Percentiles rank a stretch among this genome's conserved stretches.
Evolutionary conservation across 2,113 vertebrate species (phyloP).

Genomic region (Suncus etruscus): DNA sequence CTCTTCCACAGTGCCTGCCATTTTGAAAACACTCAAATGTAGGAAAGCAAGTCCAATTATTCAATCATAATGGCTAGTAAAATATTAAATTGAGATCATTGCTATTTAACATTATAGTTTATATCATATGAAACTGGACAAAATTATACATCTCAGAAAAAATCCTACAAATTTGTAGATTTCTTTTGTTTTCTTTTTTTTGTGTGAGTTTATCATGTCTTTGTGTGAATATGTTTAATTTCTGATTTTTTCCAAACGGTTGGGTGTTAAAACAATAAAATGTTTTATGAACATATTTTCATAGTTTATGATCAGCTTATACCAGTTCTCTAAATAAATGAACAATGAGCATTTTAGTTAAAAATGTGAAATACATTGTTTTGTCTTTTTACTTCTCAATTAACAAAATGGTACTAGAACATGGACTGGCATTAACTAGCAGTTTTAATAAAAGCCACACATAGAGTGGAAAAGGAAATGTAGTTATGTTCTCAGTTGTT

Average conservation of each 20-base stretch:
- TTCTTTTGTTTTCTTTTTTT: neutral
- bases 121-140: neutral
- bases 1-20: neutral
- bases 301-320: neutral
- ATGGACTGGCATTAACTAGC: constrained; percentile 35
- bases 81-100: constrained; percentile 12
- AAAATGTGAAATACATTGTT: constrained; percentile 2
- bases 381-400: neutral
- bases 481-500: constrained; percentile 7
- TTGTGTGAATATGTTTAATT: neutral
- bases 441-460: neutral
- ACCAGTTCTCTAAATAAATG: neutral
- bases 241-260: constrained; percentile 7
- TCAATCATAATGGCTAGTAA: constrained; percentile 12
- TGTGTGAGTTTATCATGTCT: neutral
- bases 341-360: constrained; percentile 28
- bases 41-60: neutral
- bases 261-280: neutral
- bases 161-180: neutral
- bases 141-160: neutral
- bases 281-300: neutral
- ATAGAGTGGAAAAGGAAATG: constrained; percentile 58
- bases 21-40: constrained; percentile 16
- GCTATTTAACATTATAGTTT: neutral
- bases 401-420: constrained; percentile 43